phyloP scores from a whole-genome alignment of 2,113 vertebrate species.

The Ciconia maguari region DNA sequence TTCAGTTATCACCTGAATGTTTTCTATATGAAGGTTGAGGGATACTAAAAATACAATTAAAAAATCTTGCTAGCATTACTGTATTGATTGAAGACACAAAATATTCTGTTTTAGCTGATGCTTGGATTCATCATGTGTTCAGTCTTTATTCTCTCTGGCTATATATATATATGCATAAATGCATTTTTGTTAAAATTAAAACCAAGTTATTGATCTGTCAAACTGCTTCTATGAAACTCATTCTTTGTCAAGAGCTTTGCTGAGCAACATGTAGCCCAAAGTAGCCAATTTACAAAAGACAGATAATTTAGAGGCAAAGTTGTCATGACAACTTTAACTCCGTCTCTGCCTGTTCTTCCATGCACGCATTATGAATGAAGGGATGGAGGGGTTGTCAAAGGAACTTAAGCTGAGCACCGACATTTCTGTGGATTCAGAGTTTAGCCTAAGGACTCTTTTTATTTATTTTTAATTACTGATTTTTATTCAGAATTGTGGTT shows the following conservation, averaged over 20 bases:
- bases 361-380: neutral
- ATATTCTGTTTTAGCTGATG: neutral
- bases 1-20: neutral
- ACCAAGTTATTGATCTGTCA: neutral
- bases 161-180: neutral
- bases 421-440: neutral
- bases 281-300: constrained; percentile 7
- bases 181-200: constrained; percentile 3
- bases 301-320: constrained; percentile 30
- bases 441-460: neutral
- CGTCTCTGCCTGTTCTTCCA: neutral
- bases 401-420: neutral
- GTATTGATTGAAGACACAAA: neutral
- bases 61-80: neutral
- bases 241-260: neutral
- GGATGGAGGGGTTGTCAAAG: neutral
- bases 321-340: constrained; percentile 53
- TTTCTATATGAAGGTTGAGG: neutral
- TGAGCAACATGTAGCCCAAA: neutral
- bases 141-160: neutral
- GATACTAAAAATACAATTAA: neutral
- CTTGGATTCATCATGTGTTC: neutral
- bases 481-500: neutral
- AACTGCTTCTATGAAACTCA: neutral
- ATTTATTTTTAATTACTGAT: neutral